Evolutionary conservation across 2,888 invertebrate genomes (phyloP).

Genomic region (Hirtodrosophila confusa): DNA sequence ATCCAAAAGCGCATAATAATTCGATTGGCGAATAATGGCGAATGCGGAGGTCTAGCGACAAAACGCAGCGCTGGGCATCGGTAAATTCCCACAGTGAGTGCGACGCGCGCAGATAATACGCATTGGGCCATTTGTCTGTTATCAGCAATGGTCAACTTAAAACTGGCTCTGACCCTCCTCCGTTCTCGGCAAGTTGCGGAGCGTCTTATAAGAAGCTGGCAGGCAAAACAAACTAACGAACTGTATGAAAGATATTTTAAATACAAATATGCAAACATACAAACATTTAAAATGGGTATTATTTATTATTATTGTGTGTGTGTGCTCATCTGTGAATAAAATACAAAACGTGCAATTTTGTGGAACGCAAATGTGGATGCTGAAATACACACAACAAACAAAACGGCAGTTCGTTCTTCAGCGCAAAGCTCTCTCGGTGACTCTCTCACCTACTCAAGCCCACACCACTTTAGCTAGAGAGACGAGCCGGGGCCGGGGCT

Average conservation of each 20-base stretch:
- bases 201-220: constrained; percentile 15
- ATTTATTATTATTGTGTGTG: constrained; percentile 48
- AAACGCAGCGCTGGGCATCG: constrained; percentile 45
- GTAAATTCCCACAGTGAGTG: constrained; percentile 54
- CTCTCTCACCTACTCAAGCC: background rate
- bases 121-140: constrained; percentile 24
- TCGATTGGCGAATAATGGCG: no score
- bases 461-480: constrained; percentile 1
- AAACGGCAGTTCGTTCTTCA: no score
- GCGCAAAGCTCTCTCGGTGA: background rate
- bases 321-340: constrained; percentile 42
- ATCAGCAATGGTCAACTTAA: constrained; percentile 20
- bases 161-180: constrained; percentile 7
- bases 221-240: constrained; percentile 32
- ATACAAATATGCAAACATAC: background rate
- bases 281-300: constrained; percentile 37
- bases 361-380: constrained; percentile 63
- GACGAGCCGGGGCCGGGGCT: constrained; percentile 9
- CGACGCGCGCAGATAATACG: constrained; percentile 23
- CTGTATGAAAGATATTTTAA: constrained; percentile 18
- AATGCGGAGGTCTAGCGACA: constrained; percentile 10
- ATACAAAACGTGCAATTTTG: constrained; percentile 57
- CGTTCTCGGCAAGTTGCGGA: background rate
- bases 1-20: no score
- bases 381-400: constrained; percentile 18